Percentiles rank a stretch among this genome's conserved stretches.
Evolutionary conservation across 2,797 vertebrate species (phyloP).

Genomic region (Scomberomorus guttatus): DNA sequence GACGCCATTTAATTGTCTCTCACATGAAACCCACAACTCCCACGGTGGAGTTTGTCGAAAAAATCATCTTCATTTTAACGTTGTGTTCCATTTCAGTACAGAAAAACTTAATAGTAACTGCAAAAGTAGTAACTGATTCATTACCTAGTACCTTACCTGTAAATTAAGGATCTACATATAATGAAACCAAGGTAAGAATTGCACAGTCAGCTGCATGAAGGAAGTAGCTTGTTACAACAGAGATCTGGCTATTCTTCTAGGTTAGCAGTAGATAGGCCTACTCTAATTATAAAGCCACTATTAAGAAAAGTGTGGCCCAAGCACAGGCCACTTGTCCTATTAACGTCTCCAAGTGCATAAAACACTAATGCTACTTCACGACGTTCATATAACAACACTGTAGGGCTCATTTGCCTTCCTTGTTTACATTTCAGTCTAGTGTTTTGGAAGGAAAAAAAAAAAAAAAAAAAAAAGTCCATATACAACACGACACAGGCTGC

Average conservation of each 20-base stretch:
- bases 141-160: constrained; percentile 62
- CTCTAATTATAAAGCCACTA: constrained; percentile 62
- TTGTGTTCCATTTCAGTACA: constrained; percentile 26
- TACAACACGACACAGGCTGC: constrained; percentile 57
- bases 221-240: constrained; percentile 54
- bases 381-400: constrained; percentile 76
- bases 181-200: constrained; percentile 63
- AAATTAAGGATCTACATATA: constrained; percentile 62
- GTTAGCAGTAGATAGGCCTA: constrained; percentile 63
- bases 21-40: constrained; percentile 48
- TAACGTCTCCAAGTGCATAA: constrained; percentile 67
- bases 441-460: constrained; percentile 40
- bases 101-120: constrained; percentile 34
- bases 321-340: constrained; percentile 65
- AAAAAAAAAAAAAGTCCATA: constrained; percentile 50
- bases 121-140: constrained; percentile 49
- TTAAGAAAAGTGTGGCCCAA: constrained; percentile 57
- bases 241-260: constrained; percentile 57
- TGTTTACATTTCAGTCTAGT: constrained; percentile 70
- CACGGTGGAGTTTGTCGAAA: constrained; percentile 12
- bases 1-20: constrained; percentile 59
- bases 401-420: constrained; percentile 48
- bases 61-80: constrained; percentile 2
- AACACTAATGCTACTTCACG: constrained; percentile 76
- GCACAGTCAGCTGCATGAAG: constrained; percentile 67